Evolutionary conservation across 2,797 vertebrate species (phyloP), one percentile per base, ranked within the genome.

Genomic region (Selene dorsalis): DNA sequence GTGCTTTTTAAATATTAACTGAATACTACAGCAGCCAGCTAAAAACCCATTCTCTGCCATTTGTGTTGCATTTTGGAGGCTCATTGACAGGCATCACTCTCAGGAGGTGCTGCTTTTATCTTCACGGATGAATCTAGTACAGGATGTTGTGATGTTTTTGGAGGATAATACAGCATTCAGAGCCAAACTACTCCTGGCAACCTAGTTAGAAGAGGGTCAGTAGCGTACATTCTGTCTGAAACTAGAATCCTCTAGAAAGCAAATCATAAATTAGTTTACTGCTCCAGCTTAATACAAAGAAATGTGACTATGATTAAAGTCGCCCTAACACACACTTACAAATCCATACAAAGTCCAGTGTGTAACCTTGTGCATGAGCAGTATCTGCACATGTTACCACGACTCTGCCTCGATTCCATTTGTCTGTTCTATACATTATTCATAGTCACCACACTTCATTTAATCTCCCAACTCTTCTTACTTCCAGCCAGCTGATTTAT

Each of bases 341-440:
- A 45, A 47, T 62, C 6, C 56, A 24, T 16, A 4, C 22, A 67
- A n/a, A 78, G 30, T 71, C 59, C 17, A 6, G 20, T 45, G n/a
- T 26, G 7, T 38, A 18, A 30, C 56, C 77, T 65, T 26, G 45
- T 57, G 35, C 32, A 64, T 41, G 45, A 64, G 41, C 13, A 57
- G 38, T 20, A 61, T 64, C 14, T 41, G 35, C 20, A 41, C 1
- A 32, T 67, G 57, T 56, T 61, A 61, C 50, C 26, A n/a, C 2
- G 12, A 20, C 61, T 60, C 63, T 64, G 60, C 62, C 59, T 67
- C 83, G 18, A 17, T 62, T 84, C 65, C 73, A 68, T 84, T 81
- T 67, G 57, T 64, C 72, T 69, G 35, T 43, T 80, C 39, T 65
- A 63, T 94, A 45, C 77, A 92, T 93, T 82, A 94, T 93, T 93